Evolutionary conservation across 1,140 invertebrate species (phyloP).

Genomic region (Drosophila pseudoananassae): DNA sequence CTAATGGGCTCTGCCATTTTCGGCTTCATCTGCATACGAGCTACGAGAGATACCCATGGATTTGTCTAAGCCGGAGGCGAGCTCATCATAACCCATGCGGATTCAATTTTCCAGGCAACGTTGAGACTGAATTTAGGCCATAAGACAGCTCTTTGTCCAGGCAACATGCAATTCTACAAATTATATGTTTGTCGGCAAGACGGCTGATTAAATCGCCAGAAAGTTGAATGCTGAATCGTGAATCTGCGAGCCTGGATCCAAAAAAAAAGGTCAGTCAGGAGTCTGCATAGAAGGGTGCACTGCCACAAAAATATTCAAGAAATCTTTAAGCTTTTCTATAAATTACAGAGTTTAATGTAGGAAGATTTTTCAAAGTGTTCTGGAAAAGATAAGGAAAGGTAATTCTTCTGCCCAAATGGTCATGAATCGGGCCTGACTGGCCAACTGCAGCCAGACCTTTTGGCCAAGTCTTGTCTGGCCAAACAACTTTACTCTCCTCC

Average conservation of each 20-base stretch:
- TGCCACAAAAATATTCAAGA: neutral
- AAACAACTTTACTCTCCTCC: slow-evolving; percentile 68
- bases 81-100: slow-evolving; percentile 51
- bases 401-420: slow-evolving; percentile 79
- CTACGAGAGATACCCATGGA: neutral
- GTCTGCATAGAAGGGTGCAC: neutral
- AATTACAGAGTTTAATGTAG: too few species aligned
- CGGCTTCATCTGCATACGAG: slow-evolving; percentile 25
- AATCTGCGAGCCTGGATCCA: slow-evolving; percentile 19
- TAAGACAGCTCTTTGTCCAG: slow-evolving; percentile 20
- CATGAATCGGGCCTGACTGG: slow-evolving; percentile 69
- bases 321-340: neutral
- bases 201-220: slow-evolving; percentile 44
- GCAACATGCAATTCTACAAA: slow-evolving; percentile 45
- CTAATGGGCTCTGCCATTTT: slow-evolving; percentile 40
- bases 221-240: slow-evolving; percentile 10
- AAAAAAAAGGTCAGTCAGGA: slow-evolving; percentile 42
- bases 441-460: slow-evolving; percentile 9
- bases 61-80: slow-evolving; percentile 44
- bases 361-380: neutral
- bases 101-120: slow-evolving; percentile 63
- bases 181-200: slow-evolving; percentile 41
- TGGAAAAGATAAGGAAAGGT: slow-evolving; percentile 42
- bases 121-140: slow-evolving; percentile 9
- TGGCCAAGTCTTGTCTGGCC: slow-evolving; percentile 61